Base-by-base conservation (phyloP, 2,888 invertebrate genomes). In the Ectobius pallidus region DNA sequence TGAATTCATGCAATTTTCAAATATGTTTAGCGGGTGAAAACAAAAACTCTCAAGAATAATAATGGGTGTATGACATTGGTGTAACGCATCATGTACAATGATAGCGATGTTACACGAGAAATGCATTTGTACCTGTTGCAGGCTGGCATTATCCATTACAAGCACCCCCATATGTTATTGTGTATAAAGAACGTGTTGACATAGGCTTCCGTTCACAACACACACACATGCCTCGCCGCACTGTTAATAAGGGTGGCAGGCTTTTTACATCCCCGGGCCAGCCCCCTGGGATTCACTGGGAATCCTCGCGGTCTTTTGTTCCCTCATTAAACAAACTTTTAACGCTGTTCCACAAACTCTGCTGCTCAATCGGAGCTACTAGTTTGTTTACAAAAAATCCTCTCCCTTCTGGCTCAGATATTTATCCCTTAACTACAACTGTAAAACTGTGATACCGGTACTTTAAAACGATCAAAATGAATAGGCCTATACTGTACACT, bases 121-220 rank as follows among this genome's bases (percentile, higher is more conserved):
- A 52, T 52, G 1, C 52, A 52, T 52, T 58, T 30, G 58, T 58
- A 65, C 65, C 65, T 65, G 65, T 65, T 65, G 65, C 65, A 22
- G n/a, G 2, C 16, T 25, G 6, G 25, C 25, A 27, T 63, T 39
- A 42, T 63, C 42, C 63, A 42, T 63, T 39, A 39, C 39, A 42
- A 42, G 22, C 42, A 7, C 39, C 65, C 44, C 44, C 65, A 44
- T 22, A 25, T 65, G 65, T 65, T 32, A 65, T 65, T 39, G 30
- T 34, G 30, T 9, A 46, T 44, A 65, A 65, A 65, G 65, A 65
- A 46, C 65, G 44, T 65, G 65, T 65, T 44, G 44, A 65, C 65
- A 65, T 25, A 65, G 18, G 25, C 58, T 58, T 58, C 58, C 58
- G 58, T 58, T 30, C 58, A 58, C 58, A 58, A 6, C 6, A 30